A percentile compares a stretch with the other conserved stretches of the same genome.
phyloP scores from a whole-genome alignment of 2,113 vertebrate genomes.

The Sciurus niger region DNA sequence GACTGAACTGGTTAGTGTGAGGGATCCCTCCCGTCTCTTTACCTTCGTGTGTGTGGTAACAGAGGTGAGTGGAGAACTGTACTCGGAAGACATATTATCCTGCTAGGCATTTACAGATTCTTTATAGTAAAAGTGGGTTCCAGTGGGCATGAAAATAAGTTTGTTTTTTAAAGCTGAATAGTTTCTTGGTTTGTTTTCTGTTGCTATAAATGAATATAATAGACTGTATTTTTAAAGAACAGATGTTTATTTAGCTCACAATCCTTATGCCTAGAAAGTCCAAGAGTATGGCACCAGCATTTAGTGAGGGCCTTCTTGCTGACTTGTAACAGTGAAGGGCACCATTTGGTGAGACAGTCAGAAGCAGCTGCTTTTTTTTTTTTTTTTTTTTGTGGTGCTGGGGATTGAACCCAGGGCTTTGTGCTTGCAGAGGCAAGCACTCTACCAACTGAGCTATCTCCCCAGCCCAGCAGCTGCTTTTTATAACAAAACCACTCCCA shows the following conservation, averaged over 20 bases:
- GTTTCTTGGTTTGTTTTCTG: too few relatives aligned
- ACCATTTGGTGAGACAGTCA: not conserved
- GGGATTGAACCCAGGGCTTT: too few relatives aligned
- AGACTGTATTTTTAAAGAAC: too few relatives aligned
- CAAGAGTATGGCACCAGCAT: not conserved
- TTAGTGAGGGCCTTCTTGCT: not conserved
- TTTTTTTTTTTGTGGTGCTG: too few relatives aligned
- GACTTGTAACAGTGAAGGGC: too few relatives aligned
- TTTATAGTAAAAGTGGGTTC: not conserved
- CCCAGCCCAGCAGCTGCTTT: not conserved
- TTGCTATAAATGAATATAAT: too few relatives aligned
- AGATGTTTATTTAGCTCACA: not conserved
- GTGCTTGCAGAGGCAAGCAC: too few relatives aligned
- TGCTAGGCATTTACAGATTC: not conserved
- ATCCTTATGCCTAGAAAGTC: not conserved
- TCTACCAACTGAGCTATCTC: too few relatives aligned
- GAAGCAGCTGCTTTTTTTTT: not conserved
- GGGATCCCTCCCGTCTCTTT: not conserved
- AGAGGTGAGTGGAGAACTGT: not conserved
- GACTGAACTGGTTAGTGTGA: fast-evolving
- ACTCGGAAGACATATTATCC: not conserved
- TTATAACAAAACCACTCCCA: not conserved
- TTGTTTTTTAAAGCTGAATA: not conserved
- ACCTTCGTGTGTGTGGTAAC: not conserved
- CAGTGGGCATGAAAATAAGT: not conserved